Percentiles rank a stretch among this genome's conserved stretches.
These are phyloP conservation scores for Cyprinodon diabolis DNA, from an alignment of 2,797 vertebrate species.

Conservation along the genomic window DNA sequence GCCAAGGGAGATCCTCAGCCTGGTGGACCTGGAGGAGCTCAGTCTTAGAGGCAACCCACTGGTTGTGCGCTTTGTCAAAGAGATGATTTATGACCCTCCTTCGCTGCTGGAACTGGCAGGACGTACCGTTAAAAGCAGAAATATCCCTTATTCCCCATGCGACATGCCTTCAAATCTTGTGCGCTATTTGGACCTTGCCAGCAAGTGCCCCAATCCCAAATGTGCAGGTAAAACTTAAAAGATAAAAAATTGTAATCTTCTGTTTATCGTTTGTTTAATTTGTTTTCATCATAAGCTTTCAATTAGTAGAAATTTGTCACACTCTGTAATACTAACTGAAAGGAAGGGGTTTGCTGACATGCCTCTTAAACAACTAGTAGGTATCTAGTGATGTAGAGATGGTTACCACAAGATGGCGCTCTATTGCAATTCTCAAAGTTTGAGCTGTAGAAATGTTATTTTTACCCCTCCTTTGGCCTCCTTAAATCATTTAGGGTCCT, in stretches of 20 bases:
- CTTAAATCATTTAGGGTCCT: too few species aligned
- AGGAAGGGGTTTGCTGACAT: too few species aligned
- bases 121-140: slow-evolving; percentile 90
- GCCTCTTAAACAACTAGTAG: too few species aligned
- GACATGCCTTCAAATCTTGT: slow-evolving; percentile 90
- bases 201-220: slow-evolving; percentile 98
- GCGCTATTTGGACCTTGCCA: slow-evolving; percentile 90
- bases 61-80: slow-evolving; percentile 97
- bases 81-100: slow-evolving; percentile 94
- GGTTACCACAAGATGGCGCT: too few species aligned
- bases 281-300: too few species aligned
- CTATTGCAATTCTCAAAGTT: too few species aligned
- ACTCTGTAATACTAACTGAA: background rate
- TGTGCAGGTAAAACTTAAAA: slow-evolving; percentile 86
- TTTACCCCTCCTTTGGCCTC: too few species aligned
- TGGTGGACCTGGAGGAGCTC: slow-evolving; percentile 94
- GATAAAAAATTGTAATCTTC: too few species aligned
- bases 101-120: slow-evolving; percentile 93
- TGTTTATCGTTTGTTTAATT: too few species aligned
- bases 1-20: slow-evolving; percentile 94
- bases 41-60: slow-evolving; percentile 96
- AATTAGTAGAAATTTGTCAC: too few species aligned
- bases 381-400: too few species aligned
- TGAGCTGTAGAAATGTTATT: too few species aligned
- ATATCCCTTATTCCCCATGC: slow-evolving; percentile 83